Percentiles rank a stretch among this genome's conserved stretches.
These are phyloP conservation scores for Odontesthes bonariensis DNA, from an alignment of 2,113 vertebrate genomes.

Conservation along the genomic window DNA sequence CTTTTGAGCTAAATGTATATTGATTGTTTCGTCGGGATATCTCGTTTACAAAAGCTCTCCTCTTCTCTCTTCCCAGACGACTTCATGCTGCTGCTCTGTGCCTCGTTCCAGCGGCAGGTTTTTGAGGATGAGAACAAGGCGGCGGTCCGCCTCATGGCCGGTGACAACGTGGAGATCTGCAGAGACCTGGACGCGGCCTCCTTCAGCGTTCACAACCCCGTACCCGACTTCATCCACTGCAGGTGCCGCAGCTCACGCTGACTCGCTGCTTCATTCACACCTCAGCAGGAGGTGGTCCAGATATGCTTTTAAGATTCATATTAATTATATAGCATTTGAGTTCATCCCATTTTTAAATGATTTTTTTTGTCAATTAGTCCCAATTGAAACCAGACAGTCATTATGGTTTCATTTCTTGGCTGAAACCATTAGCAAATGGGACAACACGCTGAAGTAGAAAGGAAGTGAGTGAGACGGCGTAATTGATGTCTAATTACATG, in stretches of 20 bases:
- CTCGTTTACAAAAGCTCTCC: neutral
- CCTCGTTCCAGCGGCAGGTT: constrained; percentile 94
- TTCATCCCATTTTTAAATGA: constrained; percentile 1
- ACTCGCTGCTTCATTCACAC: neutral
- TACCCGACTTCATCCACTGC: constrained; percentile 98
- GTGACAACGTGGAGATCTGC: constrained; percentile 99
- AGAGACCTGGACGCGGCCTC: constrained; percentile 95
- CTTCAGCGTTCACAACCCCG: constrained; percentile 97
- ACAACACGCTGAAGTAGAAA: constrained; percentile 31
- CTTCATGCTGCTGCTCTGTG: constrained; percentile 95
- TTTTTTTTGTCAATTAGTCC: constrained; percentile 19
- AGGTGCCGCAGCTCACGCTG: constrained; percentile 79
- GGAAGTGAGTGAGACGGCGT: constrained; percentile 33
- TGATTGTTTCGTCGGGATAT: neutral
- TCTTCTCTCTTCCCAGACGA: constrained; percentile 84
- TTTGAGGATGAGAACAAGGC: constrained; percentile 97
- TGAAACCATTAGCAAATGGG: constrained; percentile 20
- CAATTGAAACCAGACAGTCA: constrained; percentile 4
- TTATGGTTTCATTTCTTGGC: constrained; percentile 17
- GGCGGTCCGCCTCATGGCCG: constrained; percentile 91
- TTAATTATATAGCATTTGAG: neutral
- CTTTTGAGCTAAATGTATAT: neutral
- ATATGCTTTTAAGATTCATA: neutral
- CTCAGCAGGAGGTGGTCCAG: neutral
- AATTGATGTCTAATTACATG: constrained; percentile 47